Percentiles rank a stretch among this genome's conserved stretches.
These are phyloP conservation scores for Eristalis pertinax DNA, from an alignment of 2,888 invertebrate genomes.

Conservation along the genomic window DNA sequence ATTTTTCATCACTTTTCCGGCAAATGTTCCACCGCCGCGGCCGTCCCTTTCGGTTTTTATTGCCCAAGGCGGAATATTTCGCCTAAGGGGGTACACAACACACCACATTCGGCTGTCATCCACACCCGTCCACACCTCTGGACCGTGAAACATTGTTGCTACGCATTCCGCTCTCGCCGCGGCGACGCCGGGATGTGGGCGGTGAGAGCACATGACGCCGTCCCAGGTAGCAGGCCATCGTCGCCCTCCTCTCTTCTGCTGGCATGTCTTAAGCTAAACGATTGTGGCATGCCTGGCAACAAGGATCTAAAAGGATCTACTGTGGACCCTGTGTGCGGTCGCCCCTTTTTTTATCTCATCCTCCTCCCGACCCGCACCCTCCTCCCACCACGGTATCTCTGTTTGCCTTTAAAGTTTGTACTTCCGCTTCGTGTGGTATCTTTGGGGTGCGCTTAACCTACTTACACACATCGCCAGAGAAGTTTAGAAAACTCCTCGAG, in stretches of 20 bases:
- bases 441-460: slow-evolving; percentile 62
- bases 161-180: slow-evolving; percentile 15
- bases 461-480: slow-evolving; percentile 27
- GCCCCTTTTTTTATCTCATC: slow-evolving; percentile 50
- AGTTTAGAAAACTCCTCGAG: slow-evolving; percentile 52
- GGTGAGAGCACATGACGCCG: slow-evolving; percentile 40
- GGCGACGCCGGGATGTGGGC: slow-evolving; percentile 17
- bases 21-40: slow-evolving; percentile 49
- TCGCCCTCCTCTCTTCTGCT: not conserved
- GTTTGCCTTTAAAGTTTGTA: slow-evolving; percentile 63
- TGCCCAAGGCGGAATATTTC: slow-evolving; percentile 9
- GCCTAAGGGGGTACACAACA: not conserved
- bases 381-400: slow-evolving; percentile 41
- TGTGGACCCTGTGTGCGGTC: slow-evolving; percentile 8
- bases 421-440: slow-evolving; percentile 56
- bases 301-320: slow-evolving; percentile 4
- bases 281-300: not conserved
- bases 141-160: slow-evolving; percentile 50
- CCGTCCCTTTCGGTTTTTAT: slow-evolving; percentile 10
- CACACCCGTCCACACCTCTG: slow-evolving; percentile 27
- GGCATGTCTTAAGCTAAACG: slow-evolving; percentile 6
- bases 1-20: slow-evolving; percentile 67
- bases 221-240: slow-evolving; percentile 26
- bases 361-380: slow-evolving; percentile 23
- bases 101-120: not conserved